A percentile compares a stretch with the other conserved stretches of the same genome.
Evolutionary conservation across 2,888 invertebrate genomes (phyloP).

Genomic region (Opisthograptis luteolata): DNA sequence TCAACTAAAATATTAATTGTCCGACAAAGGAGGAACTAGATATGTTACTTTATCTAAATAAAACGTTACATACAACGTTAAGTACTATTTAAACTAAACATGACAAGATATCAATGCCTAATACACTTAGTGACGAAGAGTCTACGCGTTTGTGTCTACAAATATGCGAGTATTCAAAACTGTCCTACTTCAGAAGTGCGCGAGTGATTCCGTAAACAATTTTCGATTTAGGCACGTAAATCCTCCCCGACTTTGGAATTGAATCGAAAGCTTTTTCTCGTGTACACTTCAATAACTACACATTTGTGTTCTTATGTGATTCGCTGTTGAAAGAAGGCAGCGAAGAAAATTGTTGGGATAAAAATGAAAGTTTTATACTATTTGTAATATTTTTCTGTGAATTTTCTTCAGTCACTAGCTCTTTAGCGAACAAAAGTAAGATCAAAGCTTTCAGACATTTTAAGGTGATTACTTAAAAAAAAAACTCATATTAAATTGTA

Average conservation of each 20-base stretch:
- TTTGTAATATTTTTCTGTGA: no score
- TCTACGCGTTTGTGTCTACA: constrained; percentile 2
- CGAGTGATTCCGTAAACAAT: constrained; percentile 35
- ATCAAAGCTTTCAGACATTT: no score
- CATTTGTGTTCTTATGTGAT: constrained; percentile 35
- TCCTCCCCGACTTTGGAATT: constrained; percentile 33
- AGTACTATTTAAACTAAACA: background rate
- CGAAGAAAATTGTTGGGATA: background rate
- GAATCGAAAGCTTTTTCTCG: constrained; percentile 33
- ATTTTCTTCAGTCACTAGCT: no score
- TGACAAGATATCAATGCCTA: background rate
- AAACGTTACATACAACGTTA: background rate
- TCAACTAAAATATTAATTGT: no score
- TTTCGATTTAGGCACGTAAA: constrained; percentile 38
- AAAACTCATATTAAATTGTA: no score
- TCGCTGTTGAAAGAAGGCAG: constrained; percentile 13
- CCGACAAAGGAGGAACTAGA: no score
- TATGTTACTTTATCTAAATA: no score
- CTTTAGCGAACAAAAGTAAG: no score
- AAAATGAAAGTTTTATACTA: background rate
- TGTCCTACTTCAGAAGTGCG: constrained; percentile 31
- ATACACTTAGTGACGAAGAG: background rate
- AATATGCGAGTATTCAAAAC: constrained; percentile 31
- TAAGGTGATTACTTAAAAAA: no score
- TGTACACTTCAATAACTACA: constrained; percentile 33